These are phyloP conservation scores for Misgurnus mizolepis DNA, from an alignment of 2,113 vertebrate genomes.

Conservation along the genomic window DNA sequence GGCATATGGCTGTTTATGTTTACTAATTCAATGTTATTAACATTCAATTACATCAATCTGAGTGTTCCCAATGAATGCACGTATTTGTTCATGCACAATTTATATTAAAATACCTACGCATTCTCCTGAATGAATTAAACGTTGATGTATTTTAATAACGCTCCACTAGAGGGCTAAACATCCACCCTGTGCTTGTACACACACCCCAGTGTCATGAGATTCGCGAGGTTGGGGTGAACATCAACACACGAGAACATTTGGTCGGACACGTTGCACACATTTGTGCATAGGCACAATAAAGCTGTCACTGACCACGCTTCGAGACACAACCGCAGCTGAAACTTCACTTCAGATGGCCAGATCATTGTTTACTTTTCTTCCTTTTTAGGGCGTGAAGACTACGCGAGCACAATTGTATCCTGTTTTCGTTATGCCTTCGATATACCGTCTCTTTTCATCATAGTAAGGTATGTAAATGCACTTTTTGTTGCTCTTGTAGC, in stretches of 20 bases:
- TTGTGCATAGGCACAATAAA: constrained; percentile 1
- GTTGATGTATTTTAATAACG: not conserved
- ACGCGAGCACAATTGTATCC: not conserved
- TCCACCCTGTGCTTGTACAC: not conserved
- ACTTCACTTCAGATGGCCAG: not conserved
- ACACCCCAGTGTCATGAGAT: not conserved
- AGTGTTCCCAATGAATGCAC: not conserved
- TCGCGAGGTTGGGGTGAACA: not conserved
- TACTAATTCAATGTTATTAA: not conserved
- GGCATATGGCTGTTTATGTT: not conserved
- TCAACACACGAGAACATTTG: constrained; percentile 16
- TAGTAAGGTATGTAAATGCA: constrained; percentile 11
- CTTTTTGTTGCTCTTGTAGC: not conserved
- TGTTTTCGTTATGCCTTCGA: not conserved
- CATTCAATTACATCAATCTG: not conserved
- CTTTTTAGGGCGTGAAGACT: not conserved
- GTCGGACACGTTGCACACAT: not conserved
- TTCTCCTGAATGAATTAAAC: not conserved
- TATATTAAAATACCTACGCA: not conserved
- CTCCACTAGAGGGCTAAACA: constrained; percentile 13
- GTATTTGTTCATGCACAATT: not conserved
- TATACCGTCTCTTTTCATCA: not conserved
- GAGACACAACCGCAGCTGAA: constrained; percentile 12
- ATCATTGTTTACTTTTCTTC: not conserved
- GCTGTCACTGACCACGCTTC: constrained; percentile 19